A percentile compares a stretch with the other conserved stretches of the same genome.
phyloP scores from a whole-genome alignment of 2,797 vertebrate genomes.

The Darevskia mixta region DNA sequence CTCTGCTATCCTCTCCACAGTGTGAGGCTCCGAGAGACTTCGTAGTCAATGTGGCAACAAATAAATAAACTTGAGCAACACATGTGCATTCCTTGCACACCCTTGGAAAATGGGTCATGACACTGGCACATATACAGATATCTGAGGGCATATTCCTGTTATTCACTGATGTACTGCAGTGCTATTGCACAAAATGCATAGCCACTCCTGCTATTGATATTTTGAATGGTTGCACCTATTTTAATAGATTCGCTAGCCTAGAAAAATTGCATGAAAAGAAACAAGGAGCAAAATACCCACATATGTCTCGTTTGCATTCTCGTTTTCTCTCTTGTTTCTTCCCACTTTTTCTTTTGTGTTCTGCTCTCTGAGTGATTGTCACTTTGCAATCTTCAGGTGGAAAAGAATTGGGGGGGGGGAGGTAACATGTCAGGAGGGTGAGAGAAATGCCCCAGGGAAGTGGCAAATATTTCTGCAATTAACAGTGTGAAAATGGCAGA shows the following conservation, averaged over 20 bases:
- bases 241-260: neutral
- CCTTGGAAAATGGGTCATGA: neutral
- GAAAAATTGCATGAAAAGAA: neutral
- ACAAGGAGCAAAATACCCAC: neutral
- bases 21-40: neutral
- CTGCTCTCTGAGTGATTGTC: neutral
- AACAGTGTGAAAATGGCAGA: slow-evolving; percentile 64
- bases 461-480: slow-evolving; percentile 66
- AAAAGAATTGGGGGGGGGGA: slow-evolving; percentile 29
- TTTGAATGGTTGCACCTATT: neutral
- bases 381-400: slow-evolving; percentile 28
- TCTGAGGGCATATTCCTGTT: neutral
- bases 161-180: neutral
- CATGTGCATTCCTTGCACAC: neutral
- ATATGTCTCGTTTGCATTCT: neutral
- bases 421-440: slow-evolving; percentile 47
- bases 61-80: neutral
- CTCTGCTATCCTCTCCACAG: neutral
- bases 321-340: neutral
- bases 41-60: neutral
- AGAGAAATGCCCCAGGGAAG: slow-evolving; percentile 66
- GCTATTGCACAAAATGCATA: neutral
- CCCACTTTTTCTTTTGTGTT: neutral
- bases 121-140: too few relatives aligned
- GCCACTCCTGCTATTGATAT: neutral